Evolutionary conservation across 30 jellyfish, hydroid and myxozoan species (phyloP), one percentile per base, ranked within the genome.

Genomic region (Pelagia noctiluca): DNA sequence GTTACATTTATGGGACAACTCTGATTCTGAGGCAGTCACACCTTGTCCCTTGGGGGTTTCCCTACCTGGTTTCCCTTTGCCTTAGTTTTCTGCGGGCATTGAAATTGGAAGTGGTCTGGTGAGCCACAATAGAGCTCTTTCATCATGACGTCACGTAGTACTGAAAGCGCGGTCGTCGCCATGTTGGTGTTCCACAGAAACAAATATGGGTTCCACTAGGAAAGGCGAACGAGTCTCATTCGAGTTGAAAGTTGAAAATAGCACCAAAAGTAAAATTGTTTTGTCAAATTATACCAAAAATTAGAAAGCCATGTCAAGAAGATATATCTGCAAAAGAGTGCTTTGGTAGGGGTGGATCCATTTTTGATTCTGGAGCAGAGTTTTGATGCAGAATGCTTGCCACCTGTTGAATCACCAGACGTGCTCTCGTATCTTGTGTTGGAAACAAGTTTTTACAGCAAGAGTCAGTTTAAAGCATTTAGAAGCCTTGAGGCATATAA

Each of bases 331-430:
- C 66, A 57, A 26, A 76, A 76, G 65, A 57, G 53, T 52, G 49
- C 47, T 13, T 11, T 26, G 23, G 57, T 50, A 29, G 71, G 48
- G 11, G 36, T 76, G 8, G 80, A 76, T 57, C 88, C 71, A 5
- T 52, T 28, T 31, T 35, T 50, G 32, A 57, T 76, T 32, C 37
- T 35, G 31, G 36, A 57, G 18, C 12, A 1, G n/a, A 46, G 36
- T 22, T 80, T 80, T 57, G 83, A 80, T 64, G 50, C 76, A 18
- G 90, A 49, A 36, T 80, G 75, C 53, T 80, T 80, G 50, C 83
- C 50, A 2, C 77, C 90, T 24, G 26, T 80, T 35, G 90, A 63
- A 30, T 75, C 84, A n/a, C 25, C 52, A 16, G 90, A 80, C 21
- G 71, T 65, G 29, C 34, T 80, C 76, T 47, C 76, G 36, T 80